Evolutionary conservation across 1,140 invertebrate species (phyloP).

Genomic region (Globodera ellingtonae): DNA sequence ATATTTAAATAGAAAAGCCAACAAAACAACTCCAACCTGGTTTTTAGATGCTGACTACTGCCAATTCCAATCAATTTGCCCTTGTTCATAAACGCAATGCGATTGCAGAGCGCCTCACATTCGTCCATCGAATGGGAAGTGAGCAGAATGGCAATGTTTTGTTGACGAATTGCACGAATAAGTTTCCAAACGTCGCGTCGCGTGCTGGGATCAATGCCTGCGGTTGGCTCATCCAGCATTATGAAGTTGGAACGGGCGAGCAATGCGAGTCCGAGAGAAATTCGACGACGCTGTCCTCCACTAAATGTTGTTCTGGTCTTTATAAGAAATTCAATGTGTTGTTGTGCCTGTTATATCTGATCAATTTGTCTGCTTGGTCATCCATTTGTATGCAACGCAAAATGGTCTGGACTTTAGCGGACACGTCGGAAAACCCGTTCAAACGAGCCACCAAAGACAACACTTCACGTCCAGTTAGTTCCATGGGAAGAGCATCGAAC

Average conservation of each 20-base stretch:
- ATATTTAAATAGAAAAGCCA: neutral
- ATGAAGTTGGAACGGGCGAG: constrained; percentile 42
- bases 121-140: constrained; percentile 66
- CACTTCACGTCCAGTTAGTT: constrained; percentile 48
- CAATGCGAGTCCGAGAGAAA: constrained; percentile 54
- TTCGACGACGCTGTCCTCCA: constrained; percentile 68
- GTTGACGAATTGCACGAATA: constrained; percentile 54
- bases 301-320: constrained; percentile 18
- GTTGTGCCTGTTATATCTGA: constrained; percentile 35
- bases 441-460: constrained; percentile 42
- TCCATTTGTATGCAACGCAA: constrained; percentile 37
- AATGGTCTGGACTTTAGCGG: constrained; percentile 36
- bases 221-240: constrained; percentile 55
- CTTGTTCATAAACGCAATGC: constrained; percentile 84
- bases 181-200: constrained; percentile 70
- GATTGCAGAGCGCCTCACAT: constrained; percentile 68
- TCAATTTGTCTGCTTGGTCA: constrained; percentile 44
- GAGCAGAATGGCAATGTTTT: constrained; percentile 51
- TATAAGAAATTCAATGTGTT: neutral
- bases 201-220: constrained; percentile 69
- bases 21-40: constrained; percentile 27
- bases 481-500: constrained; percentile 52
- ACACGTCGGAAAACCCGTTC: constrained; percentile 47
- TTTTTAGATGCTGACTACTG: constrained; percentile 74
- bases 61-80: constrained; percentile 77